phyloP scores from a whole-genome alignment of 2,797 vertebrate genomes.

The Phyllotis vaccarum region DNA sequence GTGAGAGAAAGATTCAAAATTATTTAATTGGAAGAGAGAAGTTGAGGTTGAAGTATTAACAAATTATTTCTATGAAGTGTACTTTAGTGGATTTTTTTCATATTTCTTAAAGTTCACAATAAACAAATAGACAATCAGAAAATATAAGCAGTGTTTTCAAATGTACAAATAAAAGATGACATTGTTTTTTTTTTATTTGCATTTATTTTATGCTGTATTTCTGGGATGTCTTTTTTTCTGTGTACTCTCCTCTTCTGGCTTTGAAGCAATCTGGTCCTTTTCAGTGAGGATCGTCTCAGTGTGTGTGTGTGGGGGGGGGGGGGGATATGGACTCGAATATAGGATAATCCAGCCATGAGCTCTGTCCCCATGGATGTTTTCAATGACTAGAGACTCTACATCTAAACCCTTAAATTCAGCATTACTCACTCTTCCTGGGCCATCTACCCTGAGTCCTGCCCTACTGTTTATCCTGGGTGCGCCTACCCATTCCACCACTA shows the following conservation, averaged over 20 bases:
- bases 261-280: not conserved
- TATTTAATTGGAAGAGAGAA: constrained; percentile 34
- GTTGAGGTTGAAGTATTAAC: constrained; percentile 10
- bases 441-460: not conserved
- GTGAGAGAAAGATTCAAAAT: not conserved
- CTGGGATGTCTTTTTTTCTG: not conserved
- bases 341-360: not conserved
- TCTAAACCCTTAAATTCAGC: not conserved
- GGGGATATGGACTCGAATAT: fast-evolving
- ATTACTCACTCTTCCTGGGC: not conserved
- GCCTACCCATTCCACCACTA: not conserved
- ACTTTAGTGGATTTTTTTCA: not conserved
- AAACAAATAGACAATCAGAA: constrained; percentile 21
- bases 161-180: not conserved
- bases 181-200: not conserved
- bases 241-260: not conserved
- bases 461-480: not conserved
- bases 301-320: too few relatives aligned
- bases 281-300: not conserved
- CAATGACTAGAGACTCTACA: not conserved
- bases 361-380: too few relatives aligned
- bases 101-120: constrained; percentile 52
- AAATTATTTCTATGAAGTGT: constrained; percentile 5
- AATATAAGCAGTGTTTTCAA: constrained; percentile 16
- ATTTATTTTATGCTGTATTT: not conserved